Evolutionary conservation across 2,888 invertebrate species (phyloP).

Genomic region (Tenthredo distinguenda): DNA sequence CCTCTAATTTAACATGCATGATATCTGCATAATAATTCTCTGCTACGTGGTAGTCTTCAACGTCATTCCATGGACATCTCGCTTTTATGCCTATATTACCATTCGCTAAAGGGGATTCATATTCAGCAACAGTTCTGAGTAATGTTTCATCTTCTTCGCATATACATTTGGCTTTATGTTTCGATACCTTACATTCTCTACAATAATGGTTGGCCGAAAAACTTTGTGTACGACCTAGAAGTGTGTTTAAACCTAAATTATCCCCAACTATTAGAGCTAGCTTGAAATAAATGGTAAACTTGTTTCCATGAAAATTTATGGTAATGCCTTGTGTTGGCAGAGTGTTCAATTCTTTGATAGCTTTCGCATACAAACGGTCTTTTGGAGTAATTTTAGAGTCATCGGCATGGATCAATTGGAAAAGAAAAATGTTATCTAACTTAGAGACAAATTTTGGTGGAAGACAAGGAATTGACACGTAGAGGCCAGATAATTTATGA

Average conservation of each 20-base stretch:
- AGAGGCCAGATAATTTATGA: constrained; percentile 31
- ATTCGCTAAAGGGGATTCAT: not conserved
- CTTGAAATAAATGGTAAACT: constrained; percentile 45
- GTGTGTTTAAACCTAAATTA: constrained; percentile 54
- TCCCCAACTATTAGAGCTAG: constrained; percentile 53
- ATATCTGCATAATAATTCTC: constrained; percentile 52
- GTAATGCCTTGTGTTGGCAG: constrained; percentile 54
- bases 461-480: constrained; percentile 22
- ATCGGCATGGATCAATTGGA: constrained; percentile 54
- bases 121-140: constrained; percentile 5
- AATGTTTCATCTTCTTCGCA: not conserved
- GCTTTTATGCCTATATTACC: constrained; percentile 48
- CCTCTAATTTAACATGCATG: constrained; percentile 56
- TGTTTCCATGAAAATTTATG: constrained; percentile 20
- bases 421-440: constrained; percentile 57
- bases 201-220: constrained; percentile 55
- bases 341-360: constrained; percentile 53
- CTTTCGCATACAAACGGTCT: constrained; percentile 48
- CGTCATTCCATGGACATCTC: constrained; percentile 44
- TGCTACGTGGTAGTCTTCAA: constrained; percentile 49
- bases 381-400: constrained; percentile 54
- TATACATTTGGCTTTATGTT: constrained; percentile 39
- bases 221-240: constrained; percentile 54
- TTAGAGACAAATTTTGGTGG: constrained; percentile 9
- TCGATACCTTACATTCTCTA: constrained; percentile 49